Evolutionary conservation across 2,797 vertebrate genomes (phyloP), one percentile per base, ranked within the genome.

Genomic region (Tolypeutes matacus): DNA sequence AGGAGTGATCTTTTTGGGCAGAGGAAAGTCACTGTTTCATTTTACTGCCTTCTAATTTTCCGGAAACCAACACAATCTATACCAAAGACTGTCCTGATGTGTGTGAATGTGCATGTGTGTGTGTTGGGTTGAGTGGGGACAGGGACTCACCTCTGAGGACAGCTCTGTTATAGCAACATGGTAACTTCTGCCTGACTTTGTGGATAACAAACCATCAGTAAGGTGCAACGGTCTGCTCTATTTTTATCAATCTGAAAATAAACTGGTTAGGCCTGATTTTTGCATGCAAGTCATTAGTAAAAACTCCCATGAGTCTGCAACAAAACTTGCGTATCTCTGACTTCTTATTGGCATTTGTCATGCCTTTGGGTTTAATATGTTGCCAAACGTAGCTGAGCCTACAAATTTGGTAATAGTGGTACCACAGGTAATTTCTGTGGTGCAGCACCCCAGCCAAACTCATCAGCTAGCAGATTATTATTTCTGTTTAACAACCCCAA

Each of bases 211-310:
- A 8, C 17, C 10, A 20, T 75, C 69, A 69, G 31, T 36, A 58
- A 91, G 29, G 11, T 73, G 0, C 7, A 83, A 21, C 65, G 20
- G 29, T 39, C 42, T 58, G 82, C 36, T 93, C 42, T 89, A 15
- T 39, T 85, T 91, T 81, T 81, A 86, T 85, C 80, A 58, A 58
- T 58, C 46, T 88, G 60, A 81, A 81, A 80, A 80, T 60, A 75
- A 88, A 93, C 73, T 34, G 25, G 27, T 76, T 53, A 87, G 58
- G 25, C 72, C 51, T 91, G 65, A 88, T 64, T 9, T 3, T 69
- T 70, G 36, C 5, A 1, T 95, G 27, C 14, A 34, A 31, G n/a
- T 73, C 42, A 25, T 3, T 76, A 60, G 73, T 42, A 69, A 65
- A 81, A 39, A n/a, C 31, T 69, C 81, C 12, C 0, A 0, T 34